Evolutionary conservation across 2,797 vertebrate genomes (phyloP).

Genomic region (Pseudomugil tenellus): DNA sequence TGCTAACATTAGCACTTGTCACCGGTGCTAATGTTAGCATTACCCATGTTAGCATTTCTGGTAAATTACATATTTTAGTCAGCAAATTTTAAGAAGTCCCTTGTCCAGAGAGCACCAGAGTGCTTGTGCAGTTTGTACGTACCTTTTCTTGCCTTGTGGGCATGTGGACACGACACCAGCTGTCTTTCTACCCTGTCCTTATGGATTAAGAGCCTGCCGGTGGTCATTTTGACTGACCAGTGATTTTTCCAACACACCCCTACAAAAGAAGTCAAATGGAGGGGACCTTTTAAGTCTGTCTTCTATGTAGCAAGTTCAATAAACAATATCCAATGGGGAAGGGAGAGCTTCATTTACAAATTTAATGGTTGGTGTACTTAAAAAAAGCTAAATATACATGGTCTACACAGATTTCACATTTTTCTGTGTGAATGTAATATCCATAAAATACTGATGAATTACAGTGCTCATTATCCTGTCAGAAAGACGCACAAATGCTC

Average conservation of each 20-base stretch:
- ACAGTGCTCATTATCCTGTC: slow-evolving; percentile 9
- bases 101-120: slow-evolving; percentile 7
- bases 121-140: slow-evolving; percentile 47
- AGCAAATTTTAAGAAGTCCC: slow-evolving; percentile 29
- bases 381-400: neutral
- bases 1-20: too few relatives aligned
- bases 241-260: slow-evolving; percentile 65
- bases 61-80: slow-evolving; percentile 17
- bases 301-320: slow-evolving; percentile 24
- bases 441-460: neutral
- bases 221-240: slow-evolving; percentile 65
- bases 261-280: slow-evolving; percentile 73
- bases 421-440: neutral
- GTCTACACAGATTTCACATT: slow-evolving; percentile 2
- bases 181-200: slow-evolving; percentile 71
- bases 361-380: neutral
- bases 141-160: slow-evolving; percentile 60
- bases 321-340: slow-evolving; percentile 15
- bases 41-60: slow-evolving; percentile 12
- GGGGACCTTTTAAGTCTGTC: slow-evolving; percentile 48
- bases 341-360: slow-evolving; percentile 4
- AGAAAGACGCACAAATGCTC: neutral
- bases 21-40: too few relatives aligned
- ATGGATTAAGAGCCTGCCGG: slow-evolving; percentile 59
- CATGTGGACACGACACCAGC: slow-evolving; percentile 55